A percentile compares a stretch with the other conserved stretches of the same genome.
phyloP scores from a whole-genome alignment of 2,888 invertebrate genomes.

The Stratiomys singularior region DNA sequence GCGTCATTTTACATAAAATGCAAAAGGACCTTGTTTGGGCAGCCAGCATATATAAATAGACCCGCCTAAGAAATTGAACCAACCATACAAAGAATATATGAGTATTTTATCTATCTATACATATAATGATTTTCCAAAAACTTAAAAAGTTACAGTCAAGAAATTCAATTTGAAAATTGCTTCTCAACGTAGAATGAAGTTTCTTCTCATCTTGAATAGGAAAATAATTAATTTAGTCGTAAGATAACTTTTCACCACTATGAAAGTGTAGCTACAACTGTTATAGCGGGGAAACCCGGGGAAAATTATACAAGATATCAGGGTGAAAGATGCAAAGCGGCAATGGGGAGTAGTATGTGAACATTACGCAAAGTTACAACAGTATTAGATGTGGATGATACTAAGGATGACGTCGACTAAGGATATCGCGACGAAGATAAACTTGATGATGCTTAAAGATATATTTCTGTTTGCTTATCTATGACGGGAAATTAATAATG shows the following conservation, averaged over 20 bases:
- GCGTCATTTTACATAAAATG: too few relatives aligned
- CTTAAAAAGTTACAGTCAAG: constrained; percentile 29
- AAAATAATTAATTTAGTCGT: constrained; percentile 42
- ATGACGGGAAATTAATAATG: constrained; percentile 14
- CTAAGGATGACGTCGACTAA: not conserved
- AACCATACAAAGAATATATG: too few relatives aligned
- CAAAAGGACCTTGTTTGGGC: too few relatives aligned
- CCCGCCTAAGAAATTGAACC: too few relatives aligned
- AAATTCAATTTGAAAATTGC: constrained; percentile 43
- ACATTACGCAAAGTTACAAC: constrained; percentile 9
- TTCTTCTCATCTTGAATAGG: constrained; percentile 30
- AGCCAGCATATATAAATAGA: too few relatives aligned
- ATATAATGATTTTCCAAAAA: not conserved
- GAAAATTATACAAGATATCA: not conserved
- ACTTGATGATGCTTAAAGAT: not conserved
- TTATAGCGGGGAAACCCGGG: not conserved
- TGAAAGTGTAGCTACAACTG: not conserved
- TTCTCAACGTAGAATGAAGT: constrained; percentile 30
- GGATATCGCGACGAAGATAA: not conserved
- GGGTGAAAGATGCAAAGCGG: too few relatives aligned
- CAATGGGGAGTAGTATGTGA: too few relatives aligned
- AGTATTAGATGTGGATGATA: not conserved
- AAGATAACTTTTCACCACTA: constrained; percentile 19
- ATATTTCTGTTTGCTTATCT: constrained; percentile 1
- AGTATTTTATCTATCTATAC: too few relatives aligned